phyloP scores from a whole-genome alignment of 2,113 vertebrate species.

The Mungos mungo region DNA sequence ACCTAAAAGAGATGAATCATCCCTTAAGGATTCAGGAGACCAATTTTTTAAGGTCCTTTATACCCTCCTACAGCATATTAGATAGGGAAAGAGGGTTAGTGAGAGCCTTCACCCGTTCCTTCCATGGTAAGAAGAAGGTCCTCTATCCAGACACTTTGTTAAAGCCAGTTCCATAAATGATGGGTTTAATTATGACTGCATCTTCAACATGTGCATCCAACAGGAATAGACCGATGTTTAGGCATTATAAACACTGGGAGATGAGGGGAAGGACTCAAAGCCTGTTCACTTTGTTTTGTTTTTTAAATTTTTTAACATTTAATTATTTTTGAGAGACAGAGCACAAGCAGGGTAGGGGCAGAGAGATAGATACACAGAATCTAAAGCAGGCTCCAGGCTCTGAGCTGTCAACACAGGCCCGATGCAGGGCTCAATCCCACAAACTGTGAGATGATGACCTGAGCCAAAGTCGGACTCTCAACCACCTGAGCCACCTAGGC shows the following conservation, averaged over 20 bases:
- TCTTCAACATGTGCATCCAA: background rate
- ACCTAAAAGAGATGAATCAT: slow-evolving; percentile 63
- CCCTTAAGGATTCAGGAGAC: slow-evolving; percentile 54
- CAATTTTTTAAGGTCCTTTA: slow-evolving; percentile 29
- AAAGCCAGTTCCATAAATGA: slow-evolving; percentile 46
- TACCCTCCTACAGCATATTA: background rate
- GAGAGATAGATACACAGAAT: no score
- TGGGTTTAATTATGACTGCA: background rate
- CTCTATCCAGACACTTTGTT: background rate
- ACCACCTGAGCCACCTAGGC: no score
- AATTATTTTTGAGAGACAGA: no score
- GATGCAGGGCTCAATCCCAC: no score
- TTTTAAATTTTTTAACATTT: no score
- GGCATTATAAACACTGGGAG: slow-evolving; percentile 8
- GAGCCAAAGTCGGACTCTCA: no score
- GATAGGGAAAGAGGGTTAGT: background rate
- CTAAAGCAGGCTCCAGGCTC: no score
- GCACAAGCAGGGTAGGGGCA: no score
- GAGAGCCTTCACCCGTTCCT: background rate
- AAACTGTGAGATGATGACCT: no score
- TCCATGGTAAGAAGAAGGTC: slow-evolving; percentile 6
- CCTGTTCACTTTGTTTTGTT: background rate
- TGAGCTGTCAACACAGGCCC: no score
- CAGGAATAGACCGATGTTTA: background rate
- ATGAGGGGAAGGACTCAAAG: background rate